Base-by-base conservation (phyloP, 2,888 invertebrate species). In the Napeogenes sylphis region DNA sequence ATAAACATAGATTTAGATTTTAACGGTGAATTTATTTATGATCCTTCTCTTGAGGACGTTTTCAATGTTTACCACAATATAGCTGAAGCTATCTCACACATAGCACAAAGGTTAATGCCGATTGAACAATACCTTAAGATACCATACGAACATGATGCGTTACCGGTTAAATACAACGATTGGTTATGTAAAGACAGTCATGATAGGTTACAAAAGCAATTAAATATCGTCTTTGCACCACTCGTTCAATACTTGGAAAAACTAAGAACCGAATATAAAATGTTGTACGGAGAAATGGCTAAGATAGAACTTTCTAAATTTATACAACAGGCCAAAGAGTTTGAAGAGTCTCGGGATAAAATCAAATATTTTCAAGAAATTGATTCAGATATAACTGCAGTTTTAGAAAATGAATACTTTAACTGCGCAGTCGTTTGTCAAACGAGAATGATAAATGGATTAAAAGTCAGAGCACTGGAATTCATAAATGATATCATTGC, bases 331-430 rank as follows among this genome's bases (percentile, higher is more conserved):
- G 84, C 91, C 8, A 83, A 90, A 51, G 85, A 91, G 8, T 94
- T 94, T 75, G 92, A 93, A 66, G 90, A 90, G 59, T 92, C 92
- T 38, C 92, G 92, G 42, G 87, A 91, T 58, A 92, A 93, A 77
- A 93, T 94, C 56, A 85, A 90, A 69, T 91, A 90, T 68, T 94
- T 93, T 69, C 92, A 92, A 74, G 83, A 82, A 42, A 93, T 92
- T 58, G 91, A 93, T 68, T 91, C 92, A 21, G 91, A 91, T 77
- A 89, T 94, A 51, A 92, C 92, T 13, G 91, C 91, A 30, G 92
- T 94, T 76, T 90, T 94, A 21, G 91, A 92, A 72, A 93, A 93
- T 70, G 94, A 94, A 77, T 94, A 93, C 78, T 95, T 95, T 71
- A 90, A 92, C 51, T 91, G 94, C 67, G 93, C 93, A 2, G 90